Percentiles rank a stretch among this genome's conserved stretches.
Evolutionary conservation across 2,888 invertebrate genomes (phyloP).

Genomic region (Creontiades dilutus): DNA sequence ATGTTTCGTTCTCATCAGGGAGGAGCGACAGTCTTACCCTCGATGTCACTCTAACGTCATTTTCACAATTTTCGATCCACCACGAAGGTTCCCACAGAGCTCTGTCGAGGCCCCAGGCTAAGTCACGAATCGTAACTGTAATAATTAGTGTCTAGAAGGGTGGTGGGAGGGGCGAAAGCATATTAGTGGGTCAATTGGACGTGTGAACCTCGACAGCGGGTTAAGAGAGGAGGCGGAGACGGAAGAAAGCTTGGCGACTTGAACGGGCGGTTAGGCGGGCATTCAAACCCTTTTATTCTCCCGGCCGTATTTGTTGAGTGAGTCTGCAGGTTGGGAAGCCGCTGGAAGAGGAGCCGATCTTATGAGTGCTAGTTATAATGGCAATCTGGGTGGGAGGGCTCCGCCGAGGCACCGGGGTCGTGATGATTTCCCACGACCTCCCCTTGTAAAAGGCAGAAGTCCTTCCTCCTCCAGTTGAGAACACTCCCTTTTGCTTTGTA

Average conservation of each 20-base stretch:
- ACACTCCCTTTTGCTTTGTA: not conserved
- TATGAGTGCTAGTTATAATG: conserved; percentile 34
- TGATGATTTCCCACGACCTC: conserved; percentile 51
- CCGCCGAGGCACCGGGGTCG: conserved; percentile 2
- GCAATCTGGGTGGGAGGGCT: conserved; percentile 16
- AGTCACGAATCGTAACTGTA: conserved; percentile 51
- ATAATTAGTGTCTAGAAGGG: not conserved
- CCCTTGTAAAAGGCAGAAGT: conserved; percentile 5
- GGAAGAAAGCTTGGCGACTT: not conserved
- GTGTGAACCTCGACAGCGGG: conserved; percentile 52
- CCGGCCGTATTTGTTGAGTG: conserved; percentile 44
- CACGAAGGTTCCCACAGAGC: conserved; percentile 30
- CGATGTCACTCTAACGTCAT: not conserved
- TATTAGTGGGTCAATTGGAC: conserved; percentile 63
- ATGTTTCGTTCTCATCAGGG: too few relatives aligned
- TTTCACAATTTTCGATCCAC: not conserved
- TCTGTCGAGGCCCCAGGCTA: not conserved
- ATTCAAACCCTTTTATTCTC: conserved; percentile 11
- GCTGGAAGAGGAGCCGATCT: conserved; percentile 19
- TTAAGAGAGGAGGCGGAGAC: not conserved
- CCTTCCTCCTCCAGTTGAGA: too few relatives aligned
- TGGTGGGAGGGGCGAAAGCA: not conserved
- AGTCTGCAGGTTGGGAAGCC: conserved; percentile 37
- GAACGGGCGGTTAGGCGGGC: conserved; percentile 39
- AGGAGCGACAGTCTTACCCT: not conserved